phyloP scores from a whole-genome alignment of 2,797 vertebrate genomes.

The Ciconia nigra region DNA sequence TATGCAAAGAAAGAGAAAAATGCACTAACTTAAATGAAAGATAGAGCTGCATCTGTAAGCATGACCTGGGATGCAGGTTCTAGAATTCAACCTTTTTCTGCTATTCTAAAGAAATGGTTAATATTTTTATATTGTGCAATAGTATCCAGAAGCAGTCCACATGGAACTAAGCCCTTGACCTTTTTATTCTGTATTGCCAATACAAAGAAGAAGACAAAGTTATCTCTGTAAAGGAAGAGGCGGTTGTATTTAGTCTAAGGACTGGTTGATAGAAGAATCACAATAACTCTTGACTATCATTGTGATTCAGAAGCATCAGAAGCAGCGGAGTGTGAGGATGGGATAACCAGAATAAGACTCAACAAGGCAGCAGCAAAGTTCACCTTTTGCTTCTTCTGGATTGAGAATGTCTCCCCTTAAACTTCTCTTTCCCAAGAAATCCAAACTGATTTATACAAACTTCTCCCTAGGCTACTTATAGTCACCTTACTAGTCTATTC shows the following conservation, averaged over 20 bases:
- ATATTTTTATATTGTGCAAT: neutral
- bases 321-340: neutral
- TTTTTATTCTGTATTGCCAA: neutral
- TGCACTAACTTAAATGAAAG: neutral
- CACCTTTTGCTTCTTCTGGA: neutral
- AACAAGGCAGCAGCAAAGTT: neutral
- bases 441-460: neutral
- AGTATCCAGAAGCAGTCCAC: neutral
- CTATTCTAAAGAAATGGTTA: neutral
- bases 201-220: neutral
- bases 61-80: neutral
- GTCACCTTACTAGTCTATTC: neutral
- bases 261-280: neutral
- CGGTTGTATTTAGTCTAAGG: neutral
- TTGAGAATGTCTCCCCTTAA: neutral
- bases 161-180: neutral
- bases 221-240: neutral
- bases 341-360: neutral
- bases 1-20: neutral
- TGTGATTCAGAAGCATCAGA: conserved; percentile 28
- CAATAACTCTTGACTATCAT: neutral
- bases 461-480: neutral
- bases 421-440: neutral
- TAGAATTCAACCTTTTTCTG: neutral
- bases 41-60: neutral